These are phyloP conservation scores for Cheilosia soror DNA, from an alignment of 2,888 invertebrate genomes.

Conservation along the genomic window DNA sequence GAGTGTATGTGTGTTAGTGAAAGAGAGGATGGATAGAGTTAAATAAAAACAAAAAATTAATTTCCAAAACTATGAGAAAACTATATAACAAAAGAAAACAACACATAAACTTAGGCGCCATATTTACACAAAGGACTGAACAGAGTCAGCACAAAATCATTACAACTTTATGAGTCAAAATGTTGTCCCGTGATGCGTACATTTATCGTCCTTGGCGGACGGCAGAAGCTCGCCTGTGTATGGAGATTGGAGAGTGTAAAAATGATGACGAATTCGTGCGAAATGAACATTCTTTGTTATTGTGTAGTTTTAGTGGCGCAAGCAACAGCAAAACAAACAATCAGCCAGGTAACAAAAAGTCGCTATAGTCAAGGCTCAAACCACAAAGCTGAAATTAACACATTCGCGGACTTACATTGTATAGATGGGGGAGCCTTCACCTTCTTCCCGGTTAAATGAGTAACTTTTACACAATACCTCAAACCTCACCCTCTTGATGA, in stretches of 20 bases:
- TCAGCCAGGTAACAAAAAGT: constrained; percentile 30
- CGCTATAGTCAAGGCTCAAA: constrained; percentile 51
- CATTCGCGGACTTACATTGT: constrained; percentile 51
- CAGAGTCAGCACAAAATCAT: constrained; percentile 24
- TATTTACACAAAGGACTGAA: constrained; percentile 31
- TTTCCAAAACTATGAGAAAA: constrained; percentile 10
- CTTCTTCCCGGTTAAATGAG: constrained; percentile 1
- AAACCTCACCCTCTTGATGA: neutral
- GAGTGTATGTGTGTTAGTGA: constrained; percentile 46
- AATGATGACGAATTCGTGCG: constrained; percentile 39
- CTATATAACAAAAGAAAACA: constrained; percentile 11
- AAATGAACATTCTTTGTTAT: constrained; percentile 24
- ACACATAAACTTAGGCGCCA: constrained; percentile 36
- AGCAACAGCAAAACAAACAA: constrained; percentile 37
- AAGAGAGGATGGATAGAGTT: constrained; percentile 38
- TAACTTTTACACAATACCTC: constrained; percentile 18
- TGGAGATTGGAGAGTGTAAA: constrained; percentile 15
- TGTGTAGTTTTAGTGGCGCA: constrained; percentile 23
- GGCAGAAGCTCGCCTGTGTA: constrained; percentile 13
- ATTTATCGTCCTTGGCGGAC: constrained; percentile 33
- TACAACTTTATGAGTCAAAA: constrained; percentile 45
- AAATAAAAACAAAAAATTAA: constrained; percentile 28
- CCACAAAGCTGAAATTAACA: constrained; percentile 45
- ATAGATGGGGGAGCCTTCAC: neutral
- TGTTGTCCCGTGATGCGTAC: constrained; percentile 30